Conservation (phyloP, 2,113 vertebrate genomes). For the Heterotilapia buettikoferi region DNA sequence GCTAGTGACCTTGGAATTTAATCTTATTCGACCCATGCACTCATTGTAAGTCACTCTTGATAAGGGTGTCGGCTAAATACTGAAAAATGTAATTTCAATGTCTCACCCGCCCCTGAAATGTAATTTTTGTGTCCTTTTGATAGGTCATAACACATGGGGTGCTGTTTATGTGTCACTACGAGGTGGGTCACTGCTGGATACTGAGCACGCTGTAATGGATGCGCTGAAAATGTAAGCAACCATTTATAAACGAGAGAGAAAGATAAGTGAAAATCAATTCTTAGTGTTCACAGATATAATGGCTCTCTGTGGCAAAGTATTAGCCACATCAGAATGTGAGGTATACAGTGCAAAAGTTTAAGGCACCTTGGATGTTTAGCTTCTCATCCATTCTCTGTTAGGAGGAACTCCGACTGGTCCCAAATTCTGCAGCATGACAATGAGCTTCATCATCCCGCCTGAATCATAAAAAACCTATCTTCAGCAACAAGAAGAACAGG, state of each 20-base stretch:
- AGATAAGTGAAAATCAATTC: conserved; percentile 19
- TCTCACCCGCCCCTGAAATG: conserved; percentile 38
- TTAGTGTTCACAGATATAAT: not conserved
- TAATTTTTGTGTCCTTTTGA: conserved; percentile 54
- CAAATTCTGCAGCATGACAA: not conserved
- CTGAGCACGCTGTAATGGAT: not conserved
- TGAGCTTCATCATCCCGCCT: not conserved
- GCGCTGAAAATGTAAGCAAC: conserved; percentile 12
- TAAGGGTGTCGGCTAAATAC: conserved; percentile 42
- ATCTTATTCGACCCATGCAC: conserved; percentile 51
- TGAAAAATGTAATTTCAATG: conserved; percentile 39
- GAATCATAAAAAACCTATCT: not conserved
- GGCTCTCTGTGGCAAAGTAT: not conserved
- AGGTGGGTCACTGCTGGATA: conserved; percentile 18
- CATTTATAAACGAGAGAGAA: conserved; percentile 1
- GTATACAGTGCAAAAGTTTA: not conserved
- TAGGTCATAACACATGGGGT: conserved; percentile 13
- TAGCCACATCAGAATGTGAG: not conserved
- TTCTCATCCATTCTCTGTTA: not conserved
- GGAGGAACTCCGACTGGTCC: not conserved
- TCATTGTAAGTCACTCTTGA: conserved; percentile 52
- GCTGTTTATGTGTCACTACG: conserved; percentile 16
- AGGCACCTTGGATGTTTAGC: not conserved
- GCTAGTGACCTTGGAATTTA: conserved; percentile 60
- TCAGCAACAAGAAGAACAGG: not conserved